Evolutionary conservation across 64 coral and sea anemone genomes (phyloP), one percentile per base, ranked within the genome.

Genomic region (Cladopsammia gracilis): DNA sequence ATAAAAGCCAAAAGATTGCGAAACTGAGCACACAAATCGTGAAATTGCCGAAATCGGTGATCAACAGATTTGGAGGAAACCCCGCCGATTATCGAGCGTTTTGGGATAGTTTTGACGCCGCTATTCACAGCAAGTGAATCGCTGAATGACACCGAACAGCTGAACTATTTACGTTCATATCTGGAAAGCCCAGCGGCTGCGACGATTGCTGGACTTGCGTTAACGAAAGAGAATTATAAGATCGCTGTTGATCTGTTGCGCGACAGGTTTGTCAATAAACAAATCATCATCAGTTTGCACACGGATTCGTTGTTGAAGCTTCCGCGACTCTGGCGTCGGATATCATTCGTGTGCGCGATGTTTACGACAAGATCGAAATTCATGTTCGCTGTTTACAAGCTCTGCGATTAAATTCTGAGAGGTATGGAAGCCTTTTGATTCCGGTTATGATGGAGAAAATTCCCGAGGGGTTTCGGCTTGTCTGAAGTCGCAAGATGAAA

Each of bases 221-320:
- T 84, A n/a, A 86, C 71, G 46, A 76, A 26, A 50, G 83, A 64
- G 10, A 93, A 87, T 93, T 79, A 71, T 22, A 70, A 68, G 49
- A 50, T 76, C 0, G 83, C 91, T 25, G 64, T 86, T 16, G 74
- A 92, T 9, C 69, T 92, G 15, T 7, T 92, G 26, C 66, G 61
- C 12, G 59, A 86, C 25, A 58, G 82, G 24, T 92, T 76, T 45
- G 71, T 59, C 22, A 83, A 90, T 12, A 87, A 78, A 52, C 83
- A 87, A 93, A 48, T 88, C 46, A 85, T 90, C 4, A 90, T 86
- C 3, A 85, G 71, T 56, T 67, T 70, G 6, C 88, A 90, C 71
- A 95, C 86, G 87, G 79, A 90, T 20, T 65, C 79, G 43, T 66
- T 95, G 71, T 44, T 95, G 46, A 95, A 88, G 48, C 61, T 90